These are phyloP conservation scores for Noctua janthe DNA, from an alignment of 2,888 invertebrate species.

Conservation along the genomic window DNA sequence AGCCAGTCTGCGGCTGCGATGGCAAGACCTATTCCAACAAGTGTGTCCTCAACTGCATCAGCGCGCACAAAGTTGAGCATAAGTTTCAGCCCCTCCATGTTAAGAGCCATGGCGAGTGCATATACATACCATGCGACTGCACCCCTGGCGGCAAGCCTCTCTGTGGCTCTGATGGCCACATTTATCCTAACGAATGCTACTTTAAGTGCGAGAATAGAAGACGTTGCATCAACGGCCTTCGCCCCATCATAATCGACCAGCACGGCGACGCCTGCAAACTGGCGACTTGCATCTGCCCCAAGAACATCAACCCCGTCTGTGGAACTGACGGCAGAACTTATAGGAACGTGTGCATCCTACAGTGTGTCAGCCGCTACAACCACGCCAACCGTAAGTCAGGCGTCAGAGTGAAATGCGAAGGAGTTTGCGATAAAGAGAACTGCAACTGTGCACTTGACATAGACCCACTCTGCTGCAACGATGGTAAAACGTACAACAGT, in stretches of 20 bases:
- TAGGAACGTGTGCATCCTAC: constrained; percentile 71
- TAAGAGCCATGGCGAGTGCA: constrained; percentile 63
- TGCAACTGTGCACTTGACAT: constrained; percentile 46
- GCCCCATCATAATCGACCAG: constrained; percentile 17
- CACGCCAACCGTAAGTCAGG: constrained; percentile 40
- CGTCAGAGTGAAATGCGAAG: constrained; percentile 56
- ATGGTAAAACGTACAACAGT: constrained; percentile 71
- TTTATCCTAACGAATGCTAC: constrained; percentile 92
- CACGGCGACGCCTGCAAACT: constrained; percentile 54
- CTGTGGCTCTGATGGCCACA: constrained; percentile 93
- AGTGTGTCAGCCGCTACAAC: constrained; percentile 64
- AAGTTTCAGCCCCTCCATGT: constrained; percentile 36
- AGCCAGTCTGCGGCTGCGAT: constrained; percentile 73
- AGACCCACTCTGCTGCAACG: constrained; percentile 69
- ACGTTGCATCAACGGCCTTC: constrained; percentile 36
- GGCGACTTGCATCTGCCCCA: constrained; percentile 56
- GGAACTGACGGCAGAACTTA: constrained; percentile 74
- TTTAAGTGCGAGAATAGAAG: constrained; percentile 85
- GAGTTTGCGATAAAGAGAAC: constrained; percentile 64
- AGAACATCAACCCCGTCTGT: constrained; percentile 69
- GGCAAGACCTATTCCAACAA: constrained; percentile 69
- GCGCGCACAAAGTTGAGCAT: constrained; percentile 37
- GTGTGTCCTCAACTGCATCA: constrained; percentile 68
- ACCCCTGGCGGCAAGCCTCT: constrained; percentile 79
- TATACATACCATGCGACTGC: constrained; percentile 57